Evolutionary conservation across 2,888 invertebrate genomes (phyloP), one percentile per base, ranked within the genome.

Genomic region (Oligia strigilis): DNA sequence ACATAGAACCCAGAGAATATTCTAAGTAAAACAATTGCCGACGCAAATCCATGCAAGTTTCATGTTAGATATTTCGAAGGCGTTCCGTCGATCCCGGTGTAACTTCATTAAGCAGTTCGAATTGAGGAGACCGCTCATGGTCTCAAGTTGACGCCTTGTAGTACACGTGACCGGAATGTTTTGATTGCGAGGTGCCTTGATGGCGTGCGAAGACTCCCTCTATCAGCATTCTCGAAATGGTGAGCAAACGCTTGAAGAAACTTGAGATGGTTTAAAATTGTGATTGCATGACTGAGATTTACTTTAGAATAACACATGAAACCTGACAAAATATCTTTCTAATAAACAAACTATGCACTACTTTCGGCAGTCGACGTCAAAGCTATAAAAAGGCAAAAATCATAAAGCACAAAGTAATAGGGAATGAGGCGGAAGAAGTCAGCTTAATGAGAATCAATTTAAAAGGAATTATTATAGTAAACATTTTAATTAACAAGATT

Each of bases 91-190:
- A 90, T 90, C 87, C 87, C 84, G n/a, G 81, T 87, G 87, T 92
- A 92, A 93, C 91, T 93, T 93, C 92, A 94, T 94, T 91, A 92
- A 89, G 89, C 92, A 92, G 90, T 91, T 90, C 80, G 85, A 89
- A 86, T 88, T 80, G 88, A 89, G 90, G 87, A 87, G 84, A 88
- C 90, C 87, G 81, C 84, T 87, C 86, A 87, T 89, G 82, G 89
- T 83, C 87, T 89, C 89, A 89, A 91, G 90, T 92, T 92, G 90
- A 90, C 90, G 92, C 91, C 90, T 90, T 90, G 87, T 87, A 82
- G 73, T 76, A 87, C 83, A 90, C 93, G 93, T 93, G 93, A 92
- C 90, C 55, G 76, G 93, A 92, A 93, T 93, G 80, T 88, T 89
- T 88, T 88, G 84, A 90, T 87, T 87, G 78, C 74, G 43, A 87